Percentiles rank a stretch among this genome's conserved stretches.
Conservation (phyloP, 2,113 vertebrate genomes). For the Antechinus stuartii region DNA sequence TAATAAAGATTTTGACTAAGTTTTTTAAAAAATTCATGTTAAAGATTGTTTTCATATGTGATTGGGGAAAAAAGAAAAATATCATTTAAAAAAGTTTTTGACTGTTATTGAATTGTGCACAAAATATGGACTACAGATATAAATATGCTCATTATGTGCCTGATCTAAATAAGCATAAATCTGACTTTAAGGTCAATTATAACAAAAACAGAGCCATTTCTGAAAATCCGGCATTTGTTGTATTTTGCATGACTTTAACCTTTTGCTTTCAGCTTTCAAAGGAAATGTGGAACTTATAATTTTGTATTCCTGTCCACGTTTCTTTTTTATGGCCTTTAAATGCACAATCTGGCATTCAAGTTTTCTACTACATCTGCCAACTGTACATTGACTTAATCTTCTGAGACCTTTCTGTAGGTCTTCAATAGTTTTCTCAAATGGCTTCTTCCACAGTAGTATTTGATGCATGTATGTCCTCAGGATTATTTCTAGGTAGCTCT, state of each 20-base stretch:
- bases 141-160: neutral
- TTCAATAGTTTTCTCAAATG: neutral
- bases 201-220: neutral
- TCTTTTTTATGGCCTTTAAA: neutral
- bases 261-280: neutral
- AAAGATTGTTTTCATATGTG: neutral
- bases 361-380: neutral
- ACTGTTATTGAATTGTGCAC: neutral
- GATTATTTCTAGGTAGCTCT: neutral
- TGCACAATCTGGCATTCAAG: neutral
- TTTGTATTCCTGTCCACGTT: neutral
- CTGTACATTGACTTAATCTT: neutral
- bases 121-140: neutral
- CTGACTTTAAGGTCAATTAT: neutral
- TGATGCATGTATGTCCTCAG: neutral
- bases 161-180: neutral
- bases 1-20: neutral
- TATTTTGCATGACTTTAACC: neutral
- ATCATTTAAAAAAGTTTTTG: neutral
- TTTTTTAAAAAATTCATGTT: neutral
- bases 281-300: neutral
- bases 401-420: neutral
- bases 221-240: neutral
- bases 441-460: neutral
- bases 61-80: neutral